These are phyloP conservation scores for Columba janthina DNA, from an alignment of 2,113 vertebrate genomes.

Conservation along the genomic window DNA sequence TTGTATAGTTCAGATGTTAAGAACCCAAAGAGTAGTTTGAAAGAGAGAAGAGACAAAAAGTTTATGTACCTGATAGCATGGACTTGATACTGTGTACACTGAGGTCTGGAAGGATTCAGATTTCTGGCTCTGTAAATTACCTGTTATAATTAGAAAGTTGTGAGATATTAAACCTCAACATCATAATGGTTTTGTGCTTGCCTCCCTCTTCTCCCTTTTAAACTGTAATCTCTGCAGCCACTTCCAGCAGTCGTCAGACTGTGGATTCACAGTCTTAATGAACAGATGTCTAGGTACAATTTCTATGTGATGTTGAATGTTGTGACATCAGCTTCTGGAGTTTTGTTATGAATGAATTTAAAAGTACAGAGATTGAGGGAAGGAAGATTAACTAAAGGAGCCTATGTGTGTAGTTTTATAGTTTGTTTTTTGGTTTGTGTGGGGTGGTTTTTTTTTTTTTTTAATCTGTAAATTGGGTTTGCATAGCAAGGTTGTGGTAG, in stretches of 20 bases:
- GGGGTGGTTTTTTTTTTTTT: neutral
- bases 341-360: neutral
- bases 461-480: too few species aligned
- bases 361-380: rapidly evolving
- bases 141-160: neutral
- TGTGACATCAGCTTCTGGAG: neutral
- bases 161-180: neutral
- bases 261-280: neutral
- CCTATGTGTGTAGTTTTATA: neutral
- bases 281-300: neutral
- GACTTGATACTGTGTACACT: neutral
- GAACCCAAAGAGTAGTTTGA: neutral
- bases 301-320: neutral
- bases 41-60: neutral
- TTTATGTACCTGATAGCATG: neutral
- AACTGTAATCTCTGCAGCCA: neutral
- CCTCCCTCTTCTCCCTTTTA: neutral
- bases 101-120: neutral
- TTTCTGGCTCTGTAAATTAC: neutral
- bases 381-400: neutral
- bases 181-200: neutral
- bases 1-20: neutral
- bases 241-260: neutral
- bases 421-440: neutral
- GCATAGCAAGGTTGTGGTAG: too few species aligned